These are phyloP conservation scores for Melanotaenia trifasciata DNA, from an alignment of 2,797 vertebrate species.

Conservation along the genomic window DNA sequence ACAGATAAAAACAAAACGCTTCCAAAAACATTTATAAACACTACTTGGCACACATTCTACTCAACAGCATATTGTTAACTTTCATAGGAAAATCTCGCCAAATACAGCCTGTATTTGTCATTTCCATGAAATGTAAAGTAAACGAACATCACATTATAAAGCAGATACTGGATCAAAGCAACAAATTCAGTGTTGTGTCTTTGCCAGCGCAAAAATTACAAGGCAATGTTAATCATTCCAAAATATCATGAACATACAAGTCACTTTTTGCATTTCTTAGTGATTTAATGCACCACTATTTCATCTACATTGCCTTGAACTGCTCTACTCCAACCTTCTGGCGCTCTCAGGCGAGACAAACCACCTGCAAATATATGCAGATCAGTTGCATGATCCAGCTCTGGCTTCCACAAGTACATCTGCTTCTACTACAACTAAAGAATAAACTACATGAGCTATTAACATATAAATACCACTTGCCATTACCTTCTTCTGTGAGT, in stretches of 20 bases:
- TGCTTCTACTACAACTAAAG: not conserved
- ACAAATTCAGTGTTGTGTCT: constrained; percentile 30
- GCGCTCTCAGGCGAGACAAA: constrained; percentile 22
- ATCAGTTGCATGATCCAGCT: constrained; percentile 35
- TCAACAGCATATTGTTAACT: not conserved
- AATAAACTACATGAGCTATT: constrained; percentile 39
- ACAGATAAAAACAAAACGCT: not conserved
- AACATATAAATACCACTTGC: constrained; percentile 31
- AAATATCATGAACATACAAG: not conserved
- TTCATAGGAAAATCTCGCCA: constrained; percentile 44
- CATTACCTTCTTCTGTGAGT: constrained; percentile 75
- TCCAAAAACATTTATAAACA: not conserved
- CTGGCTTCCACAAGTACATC: constrained; percentile 11
- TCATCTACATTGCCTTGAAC: constrained; percentile 9
- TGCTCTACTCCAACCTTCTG: constrained; percentile 15
- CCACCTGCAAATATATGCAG: constrained; percentile 35
- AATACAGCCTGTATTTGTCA: constrained; percentile 49
- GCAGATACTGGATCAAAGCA: constrained; percentile 31
- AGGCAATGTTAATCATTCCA: constrained; percentile 1
- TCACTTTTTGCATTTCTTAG: not conserved
- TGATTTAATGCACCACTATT: not conserved
- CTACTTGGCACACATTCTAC: not conserved
- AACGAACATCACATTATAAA: not conserved
- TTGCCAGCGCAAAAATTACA: not conserved
- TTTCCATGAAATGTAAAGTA: constrained; percentile 48